Conservation (phyloP, 1,140 invertebrate species). For the Apis laboriosa region DNA sequence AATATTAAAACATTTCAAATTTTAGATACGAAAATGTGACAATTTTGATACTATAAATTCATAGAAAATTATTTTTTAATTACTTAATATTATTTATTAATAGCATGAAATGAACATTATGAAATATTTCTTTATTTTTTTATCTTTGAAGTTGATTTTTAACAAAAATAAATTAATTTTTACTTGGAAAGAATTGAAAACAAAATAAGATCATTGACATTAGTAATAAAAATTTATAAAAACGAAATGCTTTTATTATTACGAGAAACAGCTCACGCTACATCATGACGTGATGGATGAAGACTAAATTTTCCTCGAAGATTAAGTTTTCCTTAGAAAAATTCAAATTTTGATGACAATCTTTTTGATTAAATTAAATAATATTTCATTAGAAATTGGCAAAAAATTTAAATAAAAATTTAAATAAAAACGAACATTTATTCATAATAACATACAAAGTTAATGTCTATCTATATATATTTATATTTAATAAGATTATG, state of each 20-base stretch:
- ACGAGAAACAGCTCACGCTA: background rate
- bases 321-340: no score
- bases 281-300: no score
- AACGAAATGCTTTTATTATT: background rate
- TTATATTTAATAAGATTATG: no score
- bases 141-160: background rate
- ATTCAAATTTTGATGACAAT: no score
- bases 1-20: constrained; percentile 1
- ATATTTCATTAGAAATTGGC: no score
- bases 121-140: background rate
- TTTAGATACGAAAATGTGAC: background rate
- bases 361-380: no score
- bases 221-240: background rate
- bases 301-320: no score
- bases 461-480: no score
- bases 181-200: background rate
- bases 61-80: background rate
- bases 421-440: no score
- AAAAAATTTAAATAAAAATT: no score
- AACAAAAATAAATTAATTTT: background rate
- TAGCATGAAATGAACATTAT: background rate
- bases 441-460: no score
- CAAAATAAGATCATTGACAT: background rate
- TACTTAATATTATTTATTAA: background rate
- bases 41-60: background rate